Evolutionary conservation across 2,888 invertebrate species (phyloP).

Genomic region (Andrena haemorrhoa): DNA sequence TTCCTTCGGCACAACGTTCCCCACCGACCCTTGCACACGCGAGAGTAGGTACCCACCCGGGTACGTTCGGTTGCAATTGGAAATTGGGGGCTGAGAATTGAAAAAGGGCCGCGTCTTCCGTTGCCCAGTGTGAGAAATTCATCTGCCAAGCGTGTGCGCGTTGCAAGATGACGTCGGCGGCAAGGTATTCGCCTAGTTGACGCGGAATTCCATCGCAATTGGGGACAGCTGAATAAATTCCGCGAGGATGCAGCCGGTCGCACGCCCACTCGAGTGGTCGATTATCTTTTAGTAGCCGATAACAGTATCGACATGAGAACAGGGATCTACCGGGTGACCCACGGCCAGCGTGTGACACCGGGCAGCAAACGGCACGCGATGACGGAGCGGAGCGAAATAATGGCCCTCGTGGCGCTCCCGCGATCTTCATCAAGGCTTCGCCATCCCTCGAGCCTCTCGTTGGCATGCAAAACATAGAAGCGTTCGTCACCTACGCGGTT

Average conservation of each 20-base stretch:
- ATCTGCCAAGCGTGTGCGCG: not conserved
- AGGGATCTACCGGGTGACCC: slow-evolving; percentile 61
- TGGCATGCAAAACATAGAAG: slow-evolving; percentile 6
- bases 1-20: no score
- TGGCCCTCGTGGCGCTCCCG: slow-evolving; percentile 38
- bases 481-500: not conserved
- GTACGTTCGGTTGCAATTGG: no score
- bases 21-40: no score
- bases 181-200: not conserved
- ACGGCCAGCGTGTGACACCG: slow-evolving; percentile 40
- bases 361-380: slow-evolving; percentile 11
- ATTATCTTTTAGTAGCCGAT: slow-evolving; percentile 68
- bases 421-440: slow-evolving; percentile 6
- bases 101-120: no score
- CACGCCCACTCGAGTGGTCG: slow-evolving; percentile 58
- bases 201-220: slow-evolving; percentile 37
- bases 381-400: slow-evolving; percentile 38
- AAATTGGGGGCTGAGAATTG: no score
- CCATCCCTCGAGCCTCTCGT: slow-evolving; percentile 12
- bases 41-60: no score
- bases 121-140: not conserved
- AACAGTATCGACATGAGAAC: slow-evolving; percentile 70
- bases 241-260: slow-evolving; percentile 56
- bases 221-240: slow-evolving; percentile 62
- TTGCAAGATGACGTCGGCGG: not conserved